Base-by-base conservation (phyloP, 2,113 vertebrate genomes). In the Pseudopodoces humilis region DNA sequence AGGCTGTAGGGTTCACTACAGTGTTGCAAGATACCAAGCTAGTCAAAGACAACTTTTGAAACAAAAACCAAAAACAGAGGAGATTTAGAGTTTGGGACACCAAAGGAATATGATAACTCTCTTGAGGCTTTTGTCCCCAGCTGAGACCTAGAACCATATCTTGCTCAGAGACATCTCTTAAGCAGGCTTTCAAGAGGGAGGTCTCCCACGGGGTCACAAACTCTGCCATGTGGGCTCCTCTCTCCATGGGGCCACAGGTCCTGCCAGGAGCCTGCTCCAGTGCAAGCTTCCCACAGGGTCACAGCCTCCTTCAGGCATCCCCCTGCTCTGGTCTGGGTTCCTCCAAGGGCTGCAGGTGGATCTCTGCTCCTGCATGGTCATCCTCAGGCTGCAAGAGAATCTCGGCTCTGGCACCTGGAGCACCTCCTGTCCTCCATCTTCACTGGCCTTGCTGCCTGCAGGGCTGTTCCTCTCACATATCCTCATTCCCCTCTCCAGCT, bases 101-200 rank as follows among this genome's bases (percentile, higher is more conserved):
- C 27, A 10, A 44, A 68, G 22, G 14, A 77, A 60, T 19, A 52
- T 8, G 2, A 33, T 23, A 44, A 77, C 27, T 27, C 6, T 37
- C 37, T 35, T 12, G 33, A 33, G 52, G 27, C 10, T 59, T 68
- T 68, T 0, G 0, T 59, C 11, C 37, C 22, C 31, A 33, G 0
- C 27, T 52, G 46, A 44, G 33, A 15, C 31, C 31, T 37, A 33
- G 17, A 59, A 15, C 44, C 14, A 15, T 5, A 10, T 16, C 13
- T 43, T 44, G 14, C 37, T 68, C 53, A 52, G 37, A 35, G 14
- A 52, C 4, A 8, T 15, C 33, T 52, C 33, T 13, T 27, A 22
- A 52, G 8, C 2, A 15, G 28, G 18, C 3, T 44, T 68, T 52
- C 46, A 44, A 14, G 37, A 68, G 27, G 17, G 37, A 31, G 8